phyloP scores from a whole-genome alignment of 2,888 invertebrate species.

The Lithophane socia region DNA sequence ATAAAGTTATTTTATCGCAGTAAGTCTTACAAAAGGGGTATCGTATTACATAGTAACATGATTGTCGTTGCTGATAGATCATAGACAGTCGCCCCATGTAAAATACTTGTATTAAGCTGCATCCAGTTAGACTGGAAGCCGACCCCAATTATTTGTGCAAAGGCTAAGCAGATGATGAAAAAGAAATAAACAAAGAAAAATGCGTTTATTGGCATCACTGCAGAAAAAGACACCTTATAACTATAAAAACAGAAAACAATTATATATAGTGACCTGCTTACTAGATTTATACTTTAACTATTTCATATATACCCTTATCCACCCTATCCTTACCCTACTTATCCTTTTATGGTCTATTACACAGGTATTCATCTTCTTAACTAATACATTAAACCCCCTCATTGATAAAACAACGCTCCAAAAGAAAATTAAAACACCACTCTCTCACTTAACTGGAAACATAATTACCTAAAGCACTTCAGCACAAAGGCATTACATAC shows the following conservation, averaged over 20 bases:
- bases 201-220: no score
- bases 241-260: no score
- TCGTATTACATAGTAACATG: neutral
- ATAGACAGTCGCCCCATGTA: neutral
- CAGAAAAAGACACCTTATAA: no score
- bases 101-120: neutral
- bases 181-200: no score
- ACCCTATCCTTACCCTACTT: no score
- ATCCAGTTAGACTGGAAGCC: neutral
- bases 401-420: neutral
- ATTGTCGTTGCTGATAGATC: neutral
- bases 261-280: neutral
- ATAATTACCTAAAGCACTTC: slow-evolving; percentile 50
- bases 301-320: no score
- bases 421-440: slow-evolving; percentile 36
- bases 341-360: no score
- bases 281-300: no score
- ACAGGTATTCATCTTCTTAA: neutral
- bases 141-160: neutral
- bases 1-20: neutral
- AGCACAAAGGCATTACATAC: slow-evolving; percentile 59
- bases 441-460: slow-evolving; percentile 49
- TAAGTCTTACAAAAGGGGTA: no score
- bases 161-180: neutral
- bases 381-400: neutral